phyloP scores from a whole-genome alignment of 2,113 vertebrate species.

The Diphyllodes magnificus region DNA sequence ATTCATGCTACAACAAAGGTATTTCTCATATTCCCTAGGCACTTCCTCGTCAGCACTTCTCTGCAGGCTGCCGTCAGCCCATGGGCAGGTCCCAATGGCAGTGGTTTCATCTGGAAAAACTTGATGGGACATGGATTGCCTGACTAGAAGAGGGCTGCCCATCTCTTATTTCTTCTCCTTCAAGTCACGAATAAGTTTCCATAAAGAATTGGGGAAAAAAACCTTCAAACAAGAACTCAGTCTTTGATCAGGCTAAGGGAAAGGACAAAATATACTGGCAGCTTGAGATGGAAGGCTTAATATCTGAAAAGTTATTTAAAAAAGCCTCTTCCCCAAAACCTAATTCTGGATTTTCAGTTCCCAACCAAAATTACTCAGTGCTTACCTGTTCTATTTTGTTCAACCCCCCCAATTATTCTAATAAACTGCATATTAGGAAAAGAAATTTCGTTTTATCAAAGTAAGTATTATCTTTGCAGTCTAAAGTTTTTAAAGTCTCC shows the following conservation, averaged over 20 bases:
- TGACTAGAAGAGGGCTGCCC: not conserved
- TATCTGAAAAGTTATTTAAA: not conserved
- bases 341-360: not conserved
- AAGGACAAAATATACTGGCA: not conserved
- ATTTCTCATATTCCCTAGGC: not conserved
- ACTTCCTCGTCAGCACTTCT: fast-evolving
- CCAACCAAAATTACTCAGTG: not conserved
- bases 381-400: not conserved
- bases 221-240: not conserved
- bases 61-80: not conserved
- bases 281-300: not conserved
- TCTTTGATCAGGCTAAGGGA: not conserved
- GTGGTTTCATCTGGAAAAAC: not conserved
- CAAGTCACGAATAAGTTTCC: not conserved
- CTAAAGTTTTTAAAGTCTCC: not conserved
- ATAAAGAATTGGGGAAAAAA: not conserved
- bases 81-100: not conserved
- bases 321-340: not conserved
- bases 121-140: not conserved
- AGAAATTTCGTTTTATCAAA: not conserved
- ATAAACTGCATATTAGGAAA: not conserved
- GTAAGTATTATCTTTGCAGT: not conserved
- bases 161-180: not conserved
- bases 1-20: not conserved
- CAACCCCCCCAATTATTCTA: not conserved